Evolutionary conservation across 2,888 invertebrate species (phyloP), one percentile per base, ranked within the genome.

Genomic region (Chesias legatella): DNA sequence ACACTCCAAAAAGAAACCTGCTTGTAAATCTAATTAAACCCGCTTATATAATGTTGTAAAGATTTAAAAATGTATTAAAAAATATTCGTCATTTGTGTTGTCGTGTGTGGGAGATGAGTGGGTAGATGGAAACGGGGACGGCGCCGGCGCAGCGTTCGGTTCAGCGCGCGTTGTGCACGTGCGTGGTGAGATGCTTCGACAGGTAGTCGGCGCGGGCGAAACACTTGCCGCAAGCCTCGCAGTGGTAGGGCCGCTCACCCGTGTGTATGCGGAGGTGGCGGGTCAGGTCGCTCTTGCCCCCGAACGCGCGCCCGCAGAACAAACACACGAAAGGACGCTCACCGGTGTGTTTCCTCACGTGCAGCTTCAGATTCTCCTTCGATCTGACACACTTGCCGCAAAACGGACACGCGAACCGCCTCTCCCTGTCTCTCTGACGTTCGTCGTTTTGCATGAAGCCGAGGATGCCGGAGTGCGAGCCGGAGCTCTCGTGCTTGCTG

Each of bases 171-270:
- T 91, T 91, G 82, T 95, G 95, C 61, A 95, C 95, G 86, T 96
- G 96, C 21, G 96, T 96, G 51, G 96, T 96, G 58, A 96, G 91
- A 81, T 96, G 96, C 80, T 96, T 96, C 64, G 95, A 95, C 42
- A 96, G 91, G 70, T 96, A 96, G 76, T 96, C 96, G 37, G 96
- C 96, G 34, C 96, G 90, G 13, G 96, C 96, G 80, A 96, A 96
- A 76, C 95, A 95, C 80, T 96, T 96, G 54, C 95, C 96, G 79
- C 96, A 96, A 76, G 95, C 95, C 79, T 96, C 95, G 85, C 96
- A 96, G 75, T 95, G 95, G 79, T 96, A 96, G 21, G 96, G 96
- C 47, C 96, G 89, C 79, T 96, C 96, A 24, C 96, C 96, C 7
- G 96, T 96, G 75, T 96, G 96, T 53, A 96, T 96, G 53, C 96